Base-by-base conservation (phyloP, 2,888 invertebrate genomes). In the Xestobium rufovillosum region DNA sequence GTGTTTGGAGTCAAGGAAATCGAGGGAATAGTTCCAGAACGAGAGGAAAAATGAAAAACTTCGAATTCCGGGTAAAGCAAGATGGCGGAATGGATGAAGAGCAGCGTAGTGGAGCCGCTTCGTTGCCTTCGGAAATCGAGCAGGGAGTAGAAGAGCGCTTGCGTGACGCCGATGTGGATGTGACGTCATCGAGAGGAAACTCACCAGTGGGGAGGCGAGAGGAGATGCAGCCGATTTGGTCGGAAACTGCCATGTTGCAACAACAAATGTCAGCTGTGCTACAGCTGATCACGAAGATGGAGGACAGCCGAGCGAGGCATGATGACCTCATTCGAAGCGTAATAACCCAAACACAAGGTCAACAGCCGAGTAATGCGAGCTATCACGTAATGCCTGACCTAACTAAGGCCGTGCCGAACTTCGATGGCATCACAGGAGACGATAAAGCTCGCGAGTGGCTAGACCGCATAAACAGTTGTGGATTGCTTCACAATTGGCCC, bases 401-500 rank as follows among this genome's bases (percentile, higher is more conserved):
- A n/a, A 8, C 23, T 8, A 19, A 19, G n/a, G n/a, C 23, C 6
- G 23, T 19, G n/a, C n/a, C 23, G 6, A n/a, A 19, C n/a, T 40
- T 40, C 32, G 23, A 36, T 28, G 40, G 36, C 1, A 15, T 30
- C 4, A 29, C 15, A n/a, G 28, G 29, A 10, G 11, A 25, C n/a
- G 32, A 16, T 14, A 9, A 16, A 25, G 40, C 36, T 11, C 25
- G 26, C 6, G 31, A 25, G 14, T 39, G 39, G 31, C 30, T 36
- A 4, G 35, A 36, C 6, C 14, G 16, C 3, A 12, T 39, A 14
- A 29, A 27, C 8, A 26, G 19, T 2, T 27, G 23, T 13, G 30
- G 17, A 14, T 11, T 12, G 13, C 12, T 27, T 6, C 31, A 40
- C 36, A 10, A 17, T 14, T 40, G 40, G 36, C 26, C 36, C 3